These are phyloP conservation scores for Oryzias javanicus DNA, from an alignment of 2,113 vertebrate genomes.

Conservation along the genomic window DNA sequence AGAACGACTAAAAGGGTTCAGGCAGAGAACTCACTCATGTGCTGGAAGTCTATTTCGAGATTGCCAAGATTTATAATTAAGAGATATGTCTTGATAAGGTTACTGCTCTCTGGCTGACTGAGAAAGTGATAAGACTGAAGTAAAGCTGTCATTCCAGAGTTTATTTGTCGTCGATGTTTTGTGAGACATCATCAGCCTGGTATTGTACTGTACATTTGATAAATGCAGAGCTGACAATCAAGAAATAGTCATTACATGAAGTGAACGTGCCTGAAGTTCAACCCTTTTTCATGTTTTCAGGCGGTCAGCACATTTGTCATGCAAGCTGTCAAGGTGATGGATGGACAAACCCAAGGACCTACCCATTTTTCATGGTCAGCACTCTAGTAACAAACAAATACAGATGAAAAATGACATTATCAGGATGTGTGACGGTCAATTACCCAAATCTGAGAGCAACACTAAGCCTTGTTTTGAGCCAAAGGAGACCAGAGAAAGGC, in stretches of 20 bases:
- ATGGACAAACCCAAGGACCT: conserved; percentile 75
- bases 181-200: conserved; percentile 16
- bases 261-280: conserved; percentile 58
- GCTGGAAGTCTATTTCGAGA: conserved; percentile 58
- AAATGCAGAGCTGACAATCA: conserved; percentile 42
- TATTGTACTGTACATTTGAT: conserved; percentile 1
- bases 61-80: conserved; percentile 45
- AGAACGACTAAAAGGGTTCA: conserved; percentile 19
- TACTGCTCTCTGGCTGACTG: conserved; percentile 20
- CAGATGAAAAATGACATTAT: conserved; percentile 67
- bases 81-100: conserved; percentile 31
- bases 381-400: conserved; percentile 82
- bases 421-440: conserved; percentile 40
- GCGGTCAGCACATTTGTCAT: conserved; percentile 63
- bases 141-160: conserved; percentile 9
- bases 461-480: conserved; percentile 33
- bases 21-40: conserved; percentile 46
- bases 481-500: conserved; percentile 10
- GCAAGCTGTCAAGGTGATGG: conserved; percentile 70
- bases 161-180: conserved; percentile 19
- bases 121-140: conserved; percentile 5
- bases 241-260: conserved; percentile 59
- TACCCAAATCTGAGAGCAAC: conserved; percentile 47
- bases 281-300: conserved; percentile 11
- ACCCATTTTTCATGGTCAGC: conserved; percentile 85